Base-by-base conservation (phyloP, 2,113 vertebrate genomes). In the Dolichotis patagonum region DNA sequence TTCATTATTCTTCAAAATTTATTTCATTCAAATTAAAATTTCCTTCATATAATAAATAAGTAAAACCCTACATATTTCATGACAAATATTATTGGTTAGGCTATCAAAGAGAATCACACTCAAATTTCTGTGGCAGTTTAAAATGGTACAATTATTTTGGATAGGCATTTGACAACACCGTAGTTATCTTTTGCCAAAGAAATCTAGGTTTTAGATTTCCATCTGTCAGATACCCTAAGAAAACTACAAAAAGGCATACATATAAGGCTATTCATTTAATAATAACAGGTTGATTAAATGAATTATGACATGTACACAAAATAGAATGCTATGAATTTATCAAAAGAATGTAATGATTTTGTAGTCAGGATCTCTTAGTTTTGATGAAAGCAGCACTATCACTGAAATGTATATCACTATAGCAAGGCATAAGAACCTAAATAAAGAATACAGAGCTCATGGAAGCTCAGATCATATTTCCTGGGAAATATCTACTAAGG, bases 21-120 rank as follows among this genome's bases (percentile, higher is more conserved):
- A 81, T 73, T 84, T 92, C 9, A 73, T 67, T 90, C 17, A 86
- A 81, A 80, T 92, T 95, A 71, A 96, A 96, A 69, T 63, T 54
- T 93, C 28, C 60, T 87, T 82, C 46, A 87, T 43, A 60, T 38
- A 26, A 41, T 43, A 91, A n/a, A 58, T 54, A 88, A 85, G 8
- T 19, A 92, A 87, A 87, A 69, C 65, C 91, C 2, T n/a, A 96
- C 58, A 60, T 62, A 7, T 88, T 52, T 91, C 38, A 80, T 97
- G n/a, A 85, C 11, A 88, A 73, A 84, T 83, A 10, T 75, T 84
- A 71, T 43, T 75, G 20, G 81, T 24, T 5, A 46, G 22, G 20
- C n/a, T 75, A 16, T 82, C 14, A 17, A 13, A 30, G 82, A 93
- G 3, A 87, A 89, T 30, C 30, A 54, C 60, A 17, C 3, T 63